Conservation (phyloP, 2,888 invertebrate species). For the Ethmia dodecea region DNA sequence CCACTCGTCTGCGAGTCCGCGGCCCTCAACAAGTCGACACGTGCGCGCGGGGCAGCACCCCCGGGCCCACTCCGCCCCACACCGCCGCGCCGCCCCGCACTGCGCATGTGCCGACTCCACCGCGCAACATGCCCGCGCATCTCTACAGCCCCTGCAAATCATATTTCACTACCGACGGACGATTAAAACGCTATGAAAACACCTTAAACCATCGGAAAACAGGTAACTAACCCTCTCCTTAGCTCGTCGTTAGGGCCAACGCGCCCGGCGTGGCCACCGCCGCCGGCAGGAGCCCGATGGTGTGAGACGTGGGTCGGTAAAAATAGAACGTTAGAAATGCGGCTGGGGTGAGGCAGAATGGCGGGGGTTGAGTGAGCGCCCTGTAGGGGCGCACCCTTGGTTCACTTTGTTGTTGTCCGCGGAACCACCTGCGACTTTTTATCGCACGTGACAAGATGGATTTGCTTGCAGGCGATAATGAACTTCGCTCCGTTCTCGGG, state of each 20-base stretch:
- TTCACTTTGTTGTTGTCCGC: constrained; percentile 35
- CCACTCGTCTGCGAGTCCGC: too few relatives aligned
- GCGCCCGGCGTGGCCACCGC: constrained; percentile 5
- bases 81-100: constrained; percentile 11
- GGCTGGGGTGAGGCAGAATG: constrained; percentile 75
- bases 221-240: constrained; percentile 38
- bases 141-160: constrained; percentile 38
- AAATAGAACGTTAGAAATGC: constrained; percentile 68
- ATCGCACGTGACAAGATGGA: constrained; percentile 19
- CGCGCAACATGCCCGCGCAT: constrained; percentile 59
- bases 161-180: constrained; percentile 54
- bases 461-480: constrained; percentile 69
- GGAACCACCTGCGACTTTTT: constrained; percentile 28
- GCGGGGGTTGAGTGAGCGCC: constrained; percentile 72
- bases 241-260: not conserved
- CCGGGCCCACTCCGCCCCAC: constrained; percentile 15
- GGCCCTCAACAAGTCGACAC: too few relatives aligned
- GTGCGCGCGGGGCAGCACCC: constrained; percentile 17
- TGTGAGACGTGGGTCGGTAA: constrained; percentile 70
- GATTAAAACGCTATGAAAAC: constrained; percentile 61
- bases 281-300: constrained; percentile 43
- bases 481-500: constrained; percentile 92
- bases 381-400: constrained; percentile 61
- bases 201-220: constrained; percentile 29
- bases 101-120: constrained; percentile 17